These are phyloP conservation scores for Dendrocincla tyrannina DNA, from an alignment of 2,797 vertebrate genomes.

Conservation along the genomic window DNA sequence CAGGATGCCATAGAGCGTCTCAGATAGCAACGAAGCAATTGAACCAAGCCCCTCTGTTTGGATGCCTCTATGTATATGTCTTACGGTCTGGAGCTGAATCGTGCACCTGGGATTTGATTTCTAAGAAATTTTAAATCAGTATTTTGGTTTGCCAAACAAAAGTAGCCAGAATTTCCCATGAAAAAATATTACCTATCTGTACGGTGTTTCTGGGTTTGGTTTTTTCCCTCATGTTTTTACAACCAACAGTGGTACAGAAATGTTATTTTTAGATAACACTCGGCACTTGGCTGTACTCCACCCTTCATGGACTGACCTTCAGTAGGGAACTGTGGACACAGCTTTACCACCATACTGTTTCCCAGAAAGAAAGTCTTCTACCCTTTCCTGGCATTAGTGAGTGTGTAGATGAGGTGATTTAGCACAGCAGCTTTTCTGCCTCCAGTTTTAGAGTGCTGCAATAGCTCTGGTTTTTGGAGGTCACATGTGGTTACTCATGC, in stretches of 20 bases:
- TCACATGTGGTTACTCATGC: not conserved
- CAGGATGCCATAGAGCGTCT: not conserved
- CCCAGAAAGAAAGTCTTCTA: not conserved
- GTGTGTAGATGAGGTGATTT: not conserved
- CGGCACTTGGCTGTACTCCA: not conserved
- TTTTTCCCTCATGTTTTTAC: not conserved
- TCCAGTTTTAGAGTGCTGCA: accelerated
- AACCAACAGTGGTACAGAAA: not conserved
- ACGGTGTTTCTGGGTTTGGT: not conserved
- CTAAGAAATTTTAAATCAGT: not conserved
- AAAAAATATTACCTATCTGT: not conserved
- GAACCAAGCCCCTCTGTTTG: not conserved
- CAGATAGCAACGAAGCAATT: not conserved
- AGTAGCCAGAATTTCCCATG: not conserved
- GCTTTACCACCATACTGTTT: not conserved
- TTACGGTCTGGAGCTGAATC: not conserved
- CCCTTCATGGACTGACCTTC: not conserved
- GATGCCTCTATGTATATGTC: not conserved
- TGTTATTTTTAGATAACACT: not conserved
- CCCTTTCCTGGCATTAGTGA: not conserved
- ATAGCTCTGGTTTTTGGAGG: not conserved
- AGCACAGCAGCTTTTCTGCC: not conserved
- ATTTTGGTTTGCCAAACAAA: not conserved
- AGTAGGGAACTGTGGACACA: not conserved
- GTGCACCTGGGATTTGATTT: not conserved